Conservation (phyloP, 1,140 invertebrate species). For the Drosophila sulfurigaster region DNA sequence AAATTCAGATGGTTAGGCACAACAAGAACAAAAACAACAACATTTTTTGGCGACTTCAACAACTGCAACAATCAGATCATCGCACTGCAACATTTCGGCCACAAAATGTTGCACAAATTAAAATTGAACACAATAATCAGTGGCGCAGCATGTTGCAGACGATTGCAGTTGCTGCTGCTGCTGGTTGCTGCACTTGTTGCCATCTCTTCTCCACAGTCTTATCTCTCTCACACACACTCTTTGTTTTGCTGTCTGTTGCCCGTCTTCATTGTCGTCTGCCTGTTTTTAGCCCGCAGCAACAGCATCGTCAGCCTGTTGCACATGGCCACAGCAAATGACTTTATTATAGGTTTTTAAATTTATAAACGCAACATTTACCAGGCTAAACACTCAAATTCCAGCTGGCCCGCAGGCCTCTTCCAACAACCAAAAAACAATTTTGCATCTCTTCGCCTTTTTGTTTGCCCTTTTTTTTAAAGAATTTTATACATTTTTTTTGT, state of each 20-base stretch:
- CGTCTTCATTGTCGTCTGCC: slow-evolving; percentile 20
- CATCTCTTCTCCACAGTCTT: not conserved
- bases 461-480: too few species aligned
- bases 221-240: not conserved
- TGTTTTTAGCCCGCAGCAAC: slow-evolving; percentile 6
- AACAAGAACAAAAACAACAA: slow-evolving; percentile 4
- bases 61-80: slow-evolving; percentile 42
- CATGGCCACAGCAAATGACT: slow-evolving; percentile 70
- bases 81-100: slow-evolving; percentile 55
- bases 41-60: slow-evolving; percentile 13
- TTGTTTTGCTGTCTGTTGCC: slow-evolving; percentile 9
- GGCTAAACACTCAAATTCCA: slow-evolving; percentile 72
- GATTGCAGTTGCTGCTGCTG: slow-evolving; percentile 42
- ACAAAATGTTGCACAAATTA: slow-evolving; percentile 81
- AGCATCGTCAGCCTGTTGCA: slow-evolving; percentile 30
- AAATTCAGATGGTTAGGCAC: slow-evolving; percentile 17
- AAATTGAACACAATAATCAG: slow-evolving; percentile 80
- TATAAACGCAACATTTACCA: slow-evolving; percentile 79
- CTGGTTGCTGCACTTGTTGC: slow-evolving; percentile 40
- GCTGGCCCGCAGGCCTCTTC: slow-evolving; percentile 40
- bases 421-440: not conserved
- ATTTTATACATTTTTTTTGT: not conserved
- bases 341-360: slow-evolving; percentile 83
- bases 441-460: not conserved
- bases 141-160: slow-evolving; percentile 64